Percentiles rank a stretch among this genome's conserved stretches.
Conservation (phyloP, 2,797 vertebrate species). For the Syncerus caffer region DNA sequence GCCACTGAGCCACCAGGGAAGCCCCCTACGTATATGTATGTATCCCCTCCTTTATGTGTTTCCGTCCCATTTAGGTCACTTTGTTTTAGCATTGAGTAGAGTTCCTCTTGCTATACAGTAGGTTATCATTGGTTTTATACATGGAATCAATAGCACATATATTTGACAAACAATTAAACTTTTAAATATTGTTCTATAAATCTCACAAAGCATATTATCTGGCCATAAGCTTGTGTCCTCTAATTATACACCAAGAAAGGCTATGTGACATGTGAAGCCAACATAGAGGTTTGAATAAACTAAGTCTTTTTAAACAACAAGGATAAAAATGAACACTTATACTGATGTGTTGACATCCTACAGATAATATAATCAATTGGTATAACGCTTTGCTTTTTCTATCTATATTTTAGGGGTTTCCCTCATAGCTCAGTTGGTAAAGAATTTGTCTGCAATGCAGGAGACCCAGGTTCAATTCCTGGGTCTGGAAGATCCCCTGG, state of each 20-base stretch:
- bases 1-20: neutral
- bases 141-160: neutral
- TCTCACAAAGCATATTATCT: neutral
- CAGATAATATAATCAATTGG: neutral
- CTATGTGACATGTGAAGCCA: neutral
- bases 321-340: neutral
- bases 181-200: neutral
- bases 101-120: neutral
- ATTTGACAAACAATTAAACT: neutral
- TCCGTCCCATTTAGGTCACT: neutral
- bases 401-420: neutral
- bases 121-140: neutral
- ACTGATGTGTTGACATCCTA: neutral
- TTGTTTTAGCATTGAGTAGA: neutral
- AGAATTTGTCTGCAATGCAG: neutral
- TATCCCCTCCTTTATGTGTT: neutral
- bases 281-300: neutral
- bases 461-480: neutral
- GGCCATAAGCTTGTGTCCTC: neutral
- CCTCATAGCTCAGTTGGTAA: neutral
- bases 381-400: neutral
- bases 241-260: neutral
- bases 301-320: neutral
- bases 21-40: fast-evolving
- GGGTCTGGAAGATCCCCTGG: neutral